Evolutionary conservation across 2,797 vertebrate genomes (phyloP).

Genomic region (Choloepus didactylus): DNA sequence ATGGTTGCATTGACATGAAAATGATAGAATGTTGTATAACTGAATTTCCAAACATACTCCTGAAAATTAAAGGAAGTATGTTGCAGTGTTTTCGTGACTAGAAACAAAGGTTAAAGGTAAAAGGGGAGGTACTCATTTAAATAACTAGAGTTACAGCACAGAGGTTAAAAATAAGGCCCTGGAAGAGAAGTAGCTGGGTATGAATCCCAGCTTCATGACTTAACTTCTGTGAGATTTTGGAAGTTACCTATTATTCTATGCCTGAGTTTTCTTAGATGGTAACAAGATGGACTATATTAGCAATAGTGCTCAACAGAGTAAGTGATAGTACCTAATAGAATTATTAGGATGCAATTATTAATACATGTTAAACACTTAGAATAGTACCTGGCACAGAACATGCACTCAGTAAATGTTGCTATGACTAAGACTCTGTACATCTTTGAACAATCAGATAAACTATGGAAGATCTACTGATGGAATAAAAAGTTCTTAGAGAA

Average conservation of each 20-base stretch:
- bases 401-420: background rate
- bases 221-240: background rate
- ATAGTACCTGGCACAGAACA: background rate
- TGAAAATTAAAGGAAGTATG: slow-evolving; percentile 42
- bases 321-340: background rate
- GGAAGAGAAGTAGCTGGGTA: background rate
- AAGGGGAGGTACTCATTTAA: slow-evolving; percentile 37
- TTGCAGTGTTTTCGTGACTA: background rate
- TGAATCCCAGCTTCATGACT: background rate
- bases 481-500: background rate
- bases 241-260: background rate
- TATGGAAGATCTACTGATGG: background rate
- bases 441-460: slow-evolving; percentile 3
- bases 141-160: background rate
- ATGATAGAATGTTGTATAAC: background rate
- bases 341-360: background rate
- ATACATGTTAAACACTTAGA: background rate
- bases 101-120: background rate
- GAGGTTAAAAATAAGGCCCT: background rate
- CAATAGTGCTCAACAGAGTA: background rate
- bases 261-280: background rate
- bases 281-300: slow-evolving; percentile 5
- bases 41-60: slow-evolving; percentile 9
- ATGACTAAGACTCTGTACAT: background rate
- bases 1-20: slow-evolving; percentile 37